phyloP scores from a whole-genome alignment of 2,888 invertebrate species.

The Euzetes globulus region DNA sequence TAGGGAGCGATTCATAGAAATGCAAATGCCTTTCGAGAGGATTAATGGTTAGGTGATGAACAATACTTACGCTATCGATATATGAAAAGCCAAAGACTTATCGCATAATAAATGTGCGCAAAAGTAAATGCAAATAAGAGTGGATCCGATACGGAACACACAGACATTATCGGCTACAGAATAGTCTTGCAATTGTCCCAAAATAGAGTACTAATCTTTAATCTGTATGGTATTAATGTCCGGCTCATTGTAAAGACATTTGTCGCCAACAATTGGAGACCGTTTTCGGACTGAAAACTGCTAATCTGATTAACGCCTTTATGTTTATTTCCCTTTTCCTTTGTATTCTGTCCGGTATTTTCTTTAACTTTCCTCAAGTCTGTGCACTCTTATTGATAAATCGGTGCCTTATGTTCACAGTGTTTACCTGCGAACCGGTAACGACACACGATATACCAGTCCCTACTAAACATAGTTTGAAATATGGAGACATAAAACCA shows the following conservation, averaged over 20 bases:
- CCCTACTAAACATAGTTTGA: not conserved
- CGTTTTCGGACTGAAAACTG: not conserved
- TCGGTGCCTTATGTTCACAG: constrained; percentile 7
- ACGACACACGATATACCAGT: not conserved
- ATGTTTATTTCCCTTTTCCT: constrained; percentile 23
- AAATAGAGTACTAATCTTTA: constrained; percentile 15
- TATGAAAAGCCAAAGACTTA: not conserved
- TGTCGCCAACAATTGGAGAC: constrained; percentile 14
- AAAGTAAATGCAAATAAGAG: not conserved
- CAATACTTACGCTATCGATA: not conserved
- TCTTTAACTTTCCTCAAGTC: not conserved
- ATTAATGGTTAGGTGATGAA: too few species aligned
- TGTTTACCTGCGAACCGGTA: constrained; percentile 16
- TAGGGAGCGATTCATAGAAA: constrained; percentile 7
- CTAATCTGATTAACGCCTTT: constrained; percentile 29
- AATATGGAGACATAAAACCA: not conserved
- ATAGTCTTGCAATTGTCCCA: not conserved
- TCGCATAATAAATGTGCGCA: not conserved
- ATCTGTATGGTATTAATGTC: constrained; percentile 10
- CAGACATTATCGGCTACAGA: not conserved
- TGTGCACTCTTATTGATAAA: not conserved
- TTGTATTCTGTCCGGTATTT: not conserved
- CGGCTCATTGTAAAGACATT: constrained; percentile 24
- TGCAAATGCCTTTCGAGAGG: constrained; percentile 20
- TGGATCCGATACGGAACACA: constrained; percentile 17